Base-by-base conservation (phyloP, 1,140 invertebrate genomes). In the Lucilia sericata region DNA sequence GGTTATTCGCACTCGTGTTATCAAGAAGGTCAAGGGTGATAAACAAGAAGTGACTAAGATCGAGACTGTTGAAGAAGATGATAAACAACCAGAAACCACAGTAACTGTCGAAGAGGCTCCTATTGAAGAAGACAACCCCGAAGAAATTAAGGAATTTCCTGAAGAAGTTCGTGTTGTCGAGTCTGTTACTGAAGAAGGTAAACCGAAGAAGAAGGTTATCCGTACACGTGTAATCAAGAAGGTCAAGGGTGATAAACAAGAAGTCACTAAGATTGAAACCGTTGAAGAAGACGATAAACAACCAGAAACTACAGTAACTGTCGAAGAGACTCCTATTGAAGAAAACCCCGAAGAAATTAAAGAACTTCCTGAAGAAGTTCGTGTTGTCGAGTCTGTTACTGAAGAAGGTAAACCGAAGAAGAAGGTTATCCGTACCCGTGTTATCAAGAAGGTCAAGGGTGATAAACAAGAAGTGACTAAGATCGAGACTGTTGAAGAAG, bases 31-130 rank as follows among this genome's bases (percentile, higher is more conserved):
- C 5, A 83, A 83, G 49, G 83, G 83, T 60, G 74, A 25, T 19
- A 83, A 76, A 76, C 83, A 83, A 76, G 83, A 83, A 76, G 83
- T 83, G 49, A 83, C 74, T 9, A 83, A 83, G 74, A 83, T 83
- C 12, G 83, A 83, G 51, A 83, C 83, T 21, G 83, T 83, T 10
- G 83, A 83, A 55, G 83, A 83, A 83, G 83, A 76, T 76, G 83
- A 83, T 17, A 83, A 83, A 36, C 47, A 83, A 60, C 83, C 83
- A 8, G 83, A 83, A 76, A 83, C 49, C 9, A 83, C 83, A 25
- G 83, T 83, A 5, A 83, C 83, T 14, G 83, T 83, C 17, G 83
- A 83, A 55, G 83, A 83, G 36, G 30, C 13, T 83, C 74, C 83
- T 34, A 42, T 83, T 47, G 83, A 83, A 2, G 83, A 83, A n/a